Conservation (phyloP, 1,140 invertebrate species). For the Meteorus sp. region DNA sequence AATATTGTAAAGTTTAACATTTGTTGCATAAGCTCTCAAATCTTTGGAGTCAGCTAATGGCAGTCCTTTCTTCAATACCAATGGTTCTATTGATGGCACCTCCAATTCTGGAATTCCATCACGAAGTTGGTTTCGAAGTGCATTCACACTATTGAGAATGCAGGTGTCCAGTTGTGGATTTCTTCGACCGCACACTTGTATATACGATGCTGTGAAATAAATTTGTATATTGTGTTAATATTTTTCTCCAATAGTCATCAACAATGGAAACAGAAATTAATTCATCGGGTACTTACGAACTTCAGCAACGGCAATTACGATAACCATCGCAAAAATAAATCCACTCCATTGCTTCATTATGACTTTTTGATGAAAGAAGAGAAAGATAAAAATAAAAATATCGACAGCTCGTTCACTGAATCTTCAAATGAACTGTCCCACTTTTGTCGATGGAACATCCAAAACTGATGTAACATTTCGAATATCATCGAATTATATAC, state of each 20-base stretch:
- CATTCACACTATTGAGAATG: conserved; percentile 60
- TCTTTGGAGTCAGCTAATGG: conserved; percentile 46
- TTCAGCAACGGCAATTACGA: conserved; percentile 31
- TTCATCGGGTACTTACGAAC: conserved; percentile 43
- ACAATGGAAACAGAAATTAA: conserved; percentile 10
- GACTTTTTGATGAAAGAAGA: no score
- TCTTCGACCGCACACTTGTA: conserved; percentile 66
- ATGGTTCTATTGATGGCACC: conserved; percentile 66
- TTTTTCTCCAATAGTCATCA: background rate
- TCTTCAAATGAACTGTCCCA: no score
- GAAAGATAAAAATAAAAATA: no score
- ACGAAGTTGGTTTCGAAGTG: conserved; percentile 57
- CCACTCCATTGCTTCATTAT: no score
- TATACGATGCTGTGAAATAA: conserved; percentile 65
- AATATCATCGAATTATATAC: conserved; percentile 44
- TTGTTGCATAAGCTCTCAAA: conserved; percentile 54
- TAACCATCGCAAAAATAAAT: no score
- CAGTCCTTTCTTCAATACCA: conserved; percentile 58
- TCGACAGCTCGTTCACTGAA: no score
- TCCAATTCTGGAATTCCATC: conserved; percentile 67
- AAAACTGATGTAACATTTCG: conserved; percentile 29
- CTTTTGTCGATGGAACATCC: no score
- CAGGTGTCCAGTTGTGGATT: conserved; percentile 65
- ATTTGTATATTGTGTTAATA: conserved; percentile 5
- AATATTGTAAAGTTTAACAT: conserved; percentile 60